phyloP scores from a whole-genome alignment of 2,888 invertebrate genomes.

The Conus canariensis region DNA sequence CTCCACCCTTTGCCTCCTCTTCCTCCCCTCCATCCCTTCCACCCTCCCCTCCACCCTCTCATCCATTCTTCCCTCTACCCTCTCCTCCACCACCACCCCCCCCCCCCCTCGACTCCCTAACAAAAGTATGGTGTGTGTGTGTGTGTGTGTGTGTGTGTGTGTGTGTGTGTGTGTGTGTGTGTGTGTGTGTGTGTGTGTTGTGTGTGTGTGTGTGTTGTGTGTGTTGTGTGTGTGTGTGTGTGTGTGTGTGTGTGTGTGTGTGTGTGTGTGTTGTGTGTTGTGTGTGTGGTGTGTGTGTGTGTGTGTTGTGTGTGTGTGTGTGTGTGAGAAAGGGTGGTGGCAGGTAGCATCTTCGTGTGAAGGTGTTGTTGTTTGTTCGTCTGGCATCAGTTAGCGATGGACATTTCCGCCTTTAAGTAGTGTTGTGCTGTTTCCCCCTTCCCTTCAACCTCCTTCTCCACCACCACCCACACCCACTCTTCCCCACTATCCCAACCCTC shows the following conservation, averaged over 20 bases:
- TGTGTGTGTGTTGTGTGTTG: too few relatives aligned
- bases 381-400: neutral
- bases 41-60: neutral
- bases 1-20: neutral
- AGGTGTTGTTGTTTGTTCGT: neutral
- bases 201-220: too few relatives aligned
- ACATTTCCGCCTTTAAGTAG: too few relatives aligned
- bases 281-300: neutral
- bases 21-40: neutral
- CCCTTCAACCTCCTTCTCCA: too few relatives aligned
- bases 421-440: too few relatives aligned
- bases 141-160: too few relatives aligned
- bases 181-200: constrained; percentile 7
- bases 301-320: neutral
- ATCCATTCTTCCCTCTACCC: neutral
- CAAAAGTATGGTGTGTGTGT: too few relatives aligned
- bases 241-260: constrained; percentile 10
- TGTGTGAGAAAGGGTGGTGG: neutral
- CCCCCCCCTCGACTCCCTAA: too few relatives aligned
- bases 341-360: too few relatives aligned
- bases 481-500: too few relatives aligned
- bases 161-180: neutral
- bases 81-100: neutral
- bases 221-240: neutral
- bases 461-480: too few relatives aligned